Base-by-base conservation (phyloP, 2,888 invertebrate species). In the Oscheius onirici region DNA sequence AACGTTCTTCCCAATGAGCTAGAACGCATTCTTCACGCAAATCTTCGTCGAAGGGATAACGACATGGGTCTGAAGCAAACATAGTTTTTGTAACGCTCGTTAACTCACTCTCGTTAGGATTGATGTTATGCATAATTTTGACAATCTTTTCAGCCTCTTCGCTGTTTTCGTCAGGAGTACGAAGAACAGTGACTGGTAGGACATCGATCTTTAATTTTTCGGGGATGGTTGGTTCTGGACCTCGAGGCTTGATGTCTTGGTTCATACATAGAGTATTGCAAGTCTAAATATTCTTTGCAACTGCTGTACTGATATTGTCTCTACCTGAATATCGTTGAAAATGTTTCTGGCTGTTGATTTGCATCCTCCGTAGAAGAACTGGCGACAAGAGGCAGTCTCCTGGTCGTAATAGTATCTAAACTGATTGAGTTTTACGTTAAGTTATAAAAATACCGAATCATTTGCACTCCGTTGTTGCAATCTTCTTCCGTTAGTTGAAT, bases 311-410 rank as follows among this genome's bases (percentile, higher is more conserved):
- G 34, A 26, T 24, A 1, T 3, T 26, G 17, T 10, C n/a, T 11
- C n/a, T 63, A 63, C 63, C 34, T 49, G 63, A 17, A 63, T 66
- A 52, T 77, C 76, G 1, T 74, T 67, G 69, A 81, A 81, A 10
- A 80, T 71, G 57, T 81, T 81, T 46, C 71, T 70, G 0, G 76
- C 72, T 8, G 49, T 73, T 0, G 78, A 72, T 46, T 72, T 69
- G 66, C 83, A 83, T 15, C 80, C 79, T 5, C 80, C 80, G 44
- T 80, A 82, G 69, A 76, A 80, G 58, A 79, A 83, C 58, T 73
- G 74, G 34, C 72, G 70, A 68, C 82, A 82, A 8, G 66, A 15
- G 11, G 70, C 57, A 1, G 63, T 43, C 10, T 71, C 73, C 11
- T 68, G 28, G 40, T 80, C 80, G 61, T 70, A 81, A 52, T 77